Evolutionary conservation across 2,113 vertebrate species (phyloP).

Genomic region (Gopherus flavomarginatus): DNA sequence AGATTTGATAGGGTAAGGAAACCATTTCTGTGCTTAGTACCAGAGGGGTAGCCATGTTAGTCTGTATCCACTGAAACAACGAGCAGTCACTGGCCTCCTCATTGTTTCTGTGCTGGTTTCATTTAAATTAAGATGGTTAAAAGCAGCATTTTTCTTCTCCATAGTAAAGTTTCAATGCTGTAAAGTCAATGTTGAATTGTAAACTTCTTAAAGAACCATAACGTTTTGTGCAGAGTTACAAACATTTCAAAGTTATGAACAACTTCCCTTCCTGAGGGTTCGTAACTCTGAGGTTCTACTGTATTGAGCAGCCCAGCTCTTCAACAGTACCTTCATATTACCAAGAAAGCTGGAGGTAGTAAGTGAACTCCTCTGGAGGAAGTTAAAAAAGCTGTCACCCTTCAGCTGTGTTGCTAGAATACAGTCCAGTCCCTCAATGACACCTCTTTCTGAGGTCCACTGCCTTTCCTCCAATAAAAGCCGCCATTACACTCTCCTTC

Average conservation of each 20-base stretch:
- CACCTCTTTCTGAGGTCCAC: too few relatives aligned
- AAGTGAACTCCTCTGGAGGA: too few relatives aligned
- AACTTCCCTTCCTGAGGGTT: background rate
- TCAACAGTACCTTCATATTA: background rate
- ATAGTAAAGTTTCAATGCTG: background rate
- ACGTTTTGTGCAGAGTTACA: background rate
- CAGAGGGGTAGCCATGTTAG: too few relatives aligned
- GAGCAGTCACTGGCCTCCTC: too few relatives aligned
- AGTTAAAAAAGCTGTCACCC: too few relatives aligned
- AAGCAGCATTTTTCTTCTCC: background rate
- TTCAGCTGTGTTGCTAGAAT: too few relatives aligned
- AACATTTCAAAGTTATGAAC: background rate
- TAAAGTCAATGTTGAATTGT: background rate
- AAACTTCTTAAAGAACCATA: background rate
- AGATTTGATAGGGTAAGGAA: background rate
- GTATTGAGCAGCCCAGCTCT: background rate
- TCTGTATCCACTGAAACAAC: too few relatives aligned
- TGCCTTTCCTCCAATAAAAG: too few relatives aligned
- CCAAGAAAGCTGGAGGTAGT: too few relatives aligned
- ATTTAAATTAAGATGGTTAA: background rate
- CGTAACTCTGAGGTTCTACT: background rate
- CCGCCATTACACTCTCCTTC: too few relatives aligned
- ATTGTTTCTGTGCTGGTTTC: background rate
- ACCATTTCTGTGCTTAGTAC: background rate
- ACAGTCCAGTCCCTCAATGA: too few relatives aligned